Evolutionary conservation across 2,888 invertebrate genomes (phyloP).

Genomic region (Tetragnatha montana): DNA sequence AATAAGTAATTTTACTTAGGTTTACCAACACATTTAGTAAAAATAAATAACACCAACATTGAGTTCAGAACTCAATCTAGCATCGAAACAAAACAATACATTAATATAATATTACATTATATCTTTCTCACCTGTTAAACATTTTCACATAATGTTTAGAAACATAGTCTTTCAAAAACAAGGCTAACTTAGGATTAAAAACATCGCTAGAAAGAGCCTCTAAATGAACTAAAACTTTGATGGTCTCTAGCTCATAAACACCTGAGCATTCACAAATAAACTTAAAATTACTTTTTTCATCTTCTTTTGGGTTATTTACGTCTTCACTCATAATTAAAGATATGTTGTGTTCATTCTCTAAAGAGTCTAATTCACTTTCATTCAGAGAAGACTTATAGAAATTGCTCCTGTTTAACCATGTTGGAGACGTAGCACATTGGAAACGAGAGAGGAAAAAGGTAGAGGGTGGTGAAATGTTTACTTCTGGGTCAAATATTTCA

Average conservation of each 20-base stretch:
- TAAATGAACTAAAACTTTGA: not conserved
- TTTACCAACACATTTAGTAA: no score
- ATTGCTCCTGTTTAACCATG: conserved; percentile 6
- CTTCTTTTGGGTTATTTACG: not conserved
- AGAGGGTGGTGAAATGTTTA: not conserved
- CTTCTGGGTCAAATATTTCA: no score
- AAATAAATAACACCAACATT: no score
- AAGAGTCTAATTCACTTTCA: not conserved
- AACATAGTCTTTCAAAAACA: conserved; percentile 45
- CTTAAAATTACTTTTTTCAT: not conserved
- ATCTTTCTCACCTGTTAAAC: not conserved
- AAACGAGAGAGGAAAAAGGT: not conserved
- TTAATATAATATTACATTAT: no score
- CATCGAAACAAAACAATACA: no score
- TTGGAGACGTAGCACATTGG: not conserved
- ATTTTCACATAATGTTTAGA: not conserved
- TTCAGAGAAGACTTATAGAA: not conserved
- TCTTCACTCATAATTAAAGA: not conserved
- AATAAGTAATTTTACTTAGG: no score
- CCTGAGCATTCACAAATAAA: conserved; percentile 22
- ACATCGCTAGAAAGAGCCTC: conserved; percentile 17
- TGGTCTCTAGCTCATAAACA: not conserved
- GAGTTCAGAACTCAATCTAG: no score
- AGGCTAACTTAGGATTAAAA: conserved; percentile 20
- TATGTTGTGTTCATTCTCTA: not conserved